phyloP scores from a whole-genome alignment of 2,797 vertebrate genomes.

The Mastacembelus armatus region DNA sequence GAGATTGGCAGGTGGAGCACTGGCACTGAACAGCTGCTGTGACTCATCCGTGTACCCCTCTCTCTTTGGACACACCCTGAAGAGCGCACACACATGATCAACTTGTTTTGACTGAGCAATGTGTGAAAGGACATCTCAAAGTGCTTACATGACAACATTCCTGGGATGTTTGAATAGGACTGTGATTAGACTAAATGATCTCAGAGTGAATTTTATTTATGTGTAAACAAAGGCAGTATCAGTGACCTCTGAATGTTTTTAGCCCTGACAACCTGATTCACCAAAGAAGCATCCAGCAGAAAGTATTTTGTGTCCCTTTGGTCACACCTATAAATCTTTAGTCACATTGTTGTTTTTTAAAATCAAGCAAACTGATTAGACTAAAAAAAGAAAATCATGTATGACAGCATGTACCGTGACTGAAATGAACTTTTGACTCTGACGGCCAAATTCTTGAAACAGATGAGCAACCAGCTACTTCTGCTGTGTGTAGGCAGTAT shows the following conservation, averaged over 20 bases:
- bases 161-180: neutral
- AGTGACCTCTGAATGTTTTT: neutral
- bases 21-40: slow-evolving; percentile 92
- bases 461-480: too few relatives aligned
- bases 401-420: neutral
- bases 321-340: neutral
- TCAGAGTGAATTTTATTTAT: neutral
- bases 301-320: neutral
- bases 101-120: slow-evolving; percentile 2
- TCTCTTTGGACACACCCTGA: slow-evolving; percentile 89
- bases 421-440: slow-evolving; percentile 31
- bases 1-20: slow-evolving; percentile 94
- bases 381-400: neutral
- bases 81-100: slow-evolving; percentile 46
- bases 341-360: neutral
- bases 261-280: slow-evolving; percentile 1
- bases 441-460: slow-evolving; percentile 33
- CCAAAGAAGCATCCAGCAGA: neutral
- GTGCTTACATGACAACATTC: slow-evolving; percentile 7
- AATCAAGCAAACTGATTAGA: neutral
- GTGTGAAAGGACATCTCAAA: slow-evolving; percentile 1
- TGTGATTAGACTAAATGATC: neutral
- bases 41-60: slow-evolving; percentile 86
- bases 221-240: slow-evolving; percentile 9
- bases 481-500: slow-evolving; percentile 58